Evolutionary conservation across 2,113 vertebrate species (phyloP), one percentile per base, ranked within the genome.

Genomic region (Lamprotornis superbus): DNA sequence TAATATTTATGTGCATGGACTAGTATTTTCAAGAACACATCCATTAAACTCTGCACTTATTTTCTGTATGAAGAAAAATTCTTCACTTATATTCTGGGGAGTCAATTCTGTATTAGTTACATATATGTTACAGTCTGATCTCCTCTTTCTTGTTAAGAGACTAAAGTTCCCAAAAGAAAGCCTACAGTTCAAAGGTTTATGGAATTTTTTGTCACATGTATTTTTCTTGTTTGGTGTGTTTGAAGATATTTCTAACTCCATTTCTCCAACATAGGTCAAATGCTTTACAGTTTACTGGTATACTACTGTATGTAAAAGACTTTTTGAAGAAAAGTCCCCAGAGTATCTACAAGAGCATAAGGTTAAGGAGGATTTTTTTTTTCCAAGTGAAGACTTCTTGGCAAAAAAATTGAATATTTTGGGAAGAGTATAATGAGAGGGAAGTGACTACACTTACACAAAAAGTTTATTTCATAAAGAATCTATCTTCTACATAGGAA

Each of bases 201-300:
- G 37, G 23, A 50, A 44, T 49, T 85, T 95, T 78, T 78, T 53
- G 21, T 84, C 65, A 73, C 27, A 27, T 37, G 35, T 39, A 13
- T 49, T 95, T 94, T 95, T 83, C 42, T 90, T 92, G 21, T 83
- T 95, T 52, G 28, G 28, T 59, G 11, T 50, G 30, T 86, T 84
- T 88, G 46, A 86, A 94, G 42, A 52, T 55, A 25, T 56, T 88
- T 87, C 42, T 88, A 93, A n/a, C 5, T 78, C 8, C 5, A 16
- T 88, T 95, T 96, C 44, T 93, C 73, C 42, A 86, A 37, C 21
- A 52, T 12, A 94, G 84, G 42, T 94, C 80, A 89, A 83, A 87
- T 33, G 19, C 3, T 77, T 64, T 84, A 85, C 8, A 60, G 49
- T 39, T 93, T 73, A 40, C 10, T 73, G 49, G 44, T 56, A 24